Base-by-base conservation (phyloP, 2,888 invertebrate genomes). In the Parapristionchus giblindavisi region DNA sequence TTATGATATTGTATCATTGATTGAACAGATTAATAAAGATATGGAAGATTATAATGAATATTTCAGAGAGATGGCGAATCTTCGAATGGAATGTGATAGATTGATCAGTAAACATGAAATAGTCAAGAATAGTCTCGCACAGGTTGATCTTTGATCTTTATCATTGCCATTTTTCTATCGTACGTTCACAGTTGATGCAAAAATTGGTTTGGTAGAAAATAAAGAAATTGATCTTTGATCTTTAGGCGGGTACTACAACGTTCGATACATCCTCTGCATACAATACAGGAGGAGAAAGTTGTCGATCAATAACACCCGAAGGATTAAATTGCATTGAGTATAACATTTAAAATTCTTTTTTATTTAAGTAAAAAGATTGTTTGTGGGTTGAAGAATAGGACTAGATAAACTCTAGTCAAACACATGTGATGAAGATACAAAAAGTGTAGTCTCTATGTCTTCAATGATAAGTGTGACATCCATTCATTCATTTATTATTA, bases 271-370 rank as follows among this genome's bases (percentile, higher is more conserved):
- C 92, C 48, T 92, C 92, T 88, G 93, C 93, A 66, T 93, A 93
- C 87, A 93, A 93, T 85, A 93, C 93, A 1, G 92, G 92, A 1
- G 86, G 86, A 1, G 93, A 92, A 75, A 92, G 92, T n/a, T 92
- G 92, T 84, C 91, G 92, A 11, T 80, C 81, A 1, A 77, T 81
- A 14, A 83, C 81, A 38, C 83, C 83, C 0, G 83, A 83, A 34
- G 80, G 73, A 51, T 61, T 56, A 1, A 71, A 71, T 32, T 71
- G 70, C 29, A 40, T 71, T 21, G 70, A 71, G 70, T 71, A n/a
- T n/a, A n/a, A n/a, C n/a, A n/a, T n/a, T n/a, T n/a, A n/a, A n/a
- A n/a, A n/a, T n/a, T n/a, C n/a, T n/a, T n/a, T n/a, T n/a, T n/a
- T n/a, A n/a, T n/a, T n/a, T n/a, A n/a, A n/a, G n/a, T n/a, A n/a